Evolutionary conservation across 2,113 vertebrate genomes (phyloP).

Genomic region (Bubalus kerabau): DNA sequence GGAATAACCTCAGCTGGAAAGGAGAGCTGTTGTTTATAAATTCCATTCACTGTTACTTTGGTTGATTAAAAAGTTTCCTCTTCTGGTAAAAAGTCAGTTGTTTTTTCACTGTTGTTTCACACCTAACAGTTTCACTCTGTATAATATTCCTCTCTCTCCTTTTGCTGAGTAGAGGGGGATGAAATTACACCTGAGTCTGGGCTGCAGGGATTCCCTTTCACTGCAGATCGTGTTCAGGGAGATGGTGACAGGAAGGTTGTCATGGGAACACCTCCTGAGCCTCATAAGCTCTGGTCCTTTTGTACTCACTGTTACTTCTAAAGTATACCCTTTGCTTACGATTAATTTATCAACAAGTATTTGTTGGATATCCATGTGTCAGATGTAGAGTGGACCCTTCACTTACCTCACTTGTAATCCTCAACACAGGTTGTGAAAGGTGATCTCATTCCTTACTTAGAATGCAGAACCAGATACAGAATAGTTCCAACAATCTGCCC

Average conservation of each 20-base stretch:
- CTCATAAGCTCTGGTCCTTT: neutral
- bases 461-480: neutral
- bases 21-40: neutral
- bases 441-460: rapidly evolving
- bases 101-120: neutral
- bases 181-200: neutral
- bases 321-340: neutral
- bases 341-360: neutral
- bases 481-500: no score
- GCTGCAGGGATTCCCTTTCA: neutral
- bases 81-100: neutral
- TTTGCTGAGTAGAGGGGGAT: neutral
- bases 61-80: neutral
- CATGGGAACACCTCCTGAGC: neutral
- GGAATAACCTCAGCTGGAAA: no score
- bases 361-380: neutral
- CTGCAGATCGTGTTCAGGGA: neutral
- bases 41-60: neutral
- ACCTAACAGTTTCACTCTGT: neutral
- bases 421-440: neutral
- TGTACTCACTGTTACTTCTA: neutral
- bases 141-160: neutral
- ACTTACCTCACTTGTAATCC: neutral
- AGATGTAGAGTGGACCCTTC: neutral
- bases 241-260: neutral